Evolutionary conservation across 2,888 invertebrate species (phyloP).

Genomic region (Thera obeliscata): DNA sequence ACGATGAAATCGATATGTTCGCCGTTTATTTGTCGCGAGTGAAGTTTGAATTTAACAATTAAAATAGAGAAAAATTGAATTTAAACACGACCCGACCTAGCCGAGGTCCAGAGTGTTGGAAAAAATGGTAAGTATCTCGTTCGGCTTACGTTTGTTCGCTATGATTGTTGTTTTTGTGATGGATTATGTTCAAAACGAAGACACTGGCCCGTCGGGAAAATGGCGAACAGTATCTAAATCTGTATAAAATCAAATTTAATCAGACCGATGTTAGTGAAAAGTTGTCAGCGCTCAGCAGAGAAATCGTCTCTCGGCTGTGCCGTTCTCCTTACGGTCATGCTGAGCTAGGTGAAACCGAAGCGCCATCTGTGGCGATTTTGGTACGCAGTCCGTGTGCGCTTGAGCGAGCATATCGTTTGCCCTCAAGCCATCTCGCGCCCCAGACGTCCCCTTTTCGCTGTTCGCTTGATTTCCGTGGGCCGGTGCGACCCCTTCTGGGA

Average conservation of each 20-base stretch:
- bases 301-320: constrained; percentile 25
- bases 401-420: too few relatives aligned
- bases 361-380: neutral
- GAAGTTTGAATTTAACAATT: neutral
- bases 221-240: constrained; percentile 20
- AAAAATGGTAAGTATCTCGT: neutral
- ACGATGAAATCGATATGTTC: constrained; percentile 27
- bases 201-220: neutral
- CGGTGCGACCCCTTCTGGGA: neutral
- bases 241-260: constrained; percentile 21
- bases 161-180: neutral
- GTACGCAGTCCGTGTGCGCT: too few relatives aligned
- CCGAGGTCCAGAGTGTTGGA: neutral
- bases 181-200: constrained; percentile 3
- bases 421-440: too few relatives aligned
- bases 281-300: constrained; percentile 25
- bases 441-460: too few relatives aligned
- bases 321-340: constrained; percentile 5
- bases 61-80: constrained; percentile 31
- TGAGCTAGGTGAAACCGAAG: constrained; percentile 48
- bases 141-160: neutral
- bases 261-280: constrained; percentile 78
- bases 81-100: constrained; percentile 33
- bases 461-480: neutral
- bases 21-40: constrained; percentile 24